Evolutionary conservation across 2,888 invertebrate genomes (phyloP), one percentile per base, ranked within the genome.

Genomic region (Abrostola tripartita): DNA sequence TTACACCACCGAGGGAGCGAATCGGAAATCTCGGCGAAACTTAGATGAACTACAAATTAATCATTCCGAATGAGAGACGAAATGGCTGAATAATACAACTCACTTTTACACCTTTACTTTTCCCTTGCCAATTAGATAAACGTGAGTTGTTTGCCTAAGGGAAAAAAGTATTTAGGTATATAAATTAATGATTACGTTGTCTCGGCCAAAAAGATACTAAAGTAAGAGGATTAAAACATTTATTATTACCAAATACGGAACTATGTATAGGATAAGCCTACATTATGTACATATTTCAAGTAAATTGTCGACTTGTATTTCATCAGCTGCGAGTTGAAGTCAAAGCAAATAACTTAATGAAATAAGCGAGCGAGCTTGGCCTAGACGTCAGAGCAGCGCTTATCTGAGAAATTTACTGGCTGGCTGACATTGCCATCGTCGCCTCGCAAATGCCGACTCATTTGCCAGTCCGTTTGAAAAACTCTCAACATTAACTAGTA

Each of bases 341-440:
- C 86, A 89, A 89, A 89, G 89, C 88, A 91, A 92, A 91, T 90
- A 88, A 89, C 85, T 90, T 89, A 92, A 92, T 92, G 89, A 90
- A 92, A 91, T 91, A 90, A 91, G 85, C 85, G 86, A 84, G 86
- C 80, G 84, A 85, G 86, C 85, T 83, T 86, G 88, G 87, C 88
- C 89, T 88, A 86, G 86, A 82, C 87, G 90, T 90, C 90, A 86
- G 88, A 85, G 88, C 83, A 81, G 83, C 81, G 91, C 91, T 93
- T 93, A 93, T 93, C 93, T 90, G 85, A 84, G 85, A 90, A 92
- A 93, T 93, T 92, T 92, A 93, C 90, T 92, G 90, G 88, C 89
- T 91, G 83, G 86, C 88, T 92, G 93, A 93, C 93, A 90, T 92
- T 90, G 88, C 88, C 89, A 84, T 92, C 90, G 88, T 86, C 91